Evolutionary conservation across 1,140 invertebrate species (phyloP), one percentile per base, ranked within the genome.

Genomic region (Drosophila sechellia): DNA sequence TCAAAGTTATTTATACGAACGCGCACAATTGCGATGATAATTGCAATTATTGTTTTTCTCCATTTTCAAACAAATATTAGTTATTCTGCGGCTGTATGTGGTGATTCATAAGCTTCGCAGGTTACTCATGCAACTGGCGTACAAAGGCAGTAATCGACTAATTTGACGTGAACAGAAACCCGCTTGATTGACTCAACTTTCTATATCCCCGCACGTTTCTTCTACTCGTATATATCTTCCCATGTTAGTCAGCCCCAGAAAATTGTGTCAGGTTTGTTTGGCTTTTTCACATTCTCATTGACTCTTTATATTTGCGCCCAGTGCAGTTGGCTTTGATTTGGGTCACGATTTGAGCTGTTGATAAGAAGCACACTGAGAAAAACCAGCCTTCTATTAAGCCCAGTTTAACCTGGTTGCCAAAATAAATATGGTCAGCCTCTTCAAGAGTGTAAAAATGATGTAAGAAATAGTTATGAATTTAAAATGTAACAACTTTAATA

Each of bases 271-370:
- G 68, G 43, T 71, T 59, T 63, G 58, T 68, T 68, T 50, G 63
- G 59, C 48, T 54, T 59, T 83, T 81, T 50, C 45, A 59, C 34
- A 31, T 46, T 71, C 48, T 43, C 54, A 49, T 37, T 79, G 49
- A 55, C 65, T 70, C 70, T 61, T 43, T 56, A 64, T 66, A 69
- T 84, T 69, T 76, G 59, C 54, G 52, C 57, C 63, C 57, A 74
- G 35, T 74, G 71, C 66, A 70, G 66, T 70, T 74, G 50, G 50
- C 66, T 80, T 73, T 73, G 81, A 84, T 84, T 84, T 86, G 59
- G 81, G 81, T 68, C 81, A 81, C 49, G 73, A 77, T 77, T 73
- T 34, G 50, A 37, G 50, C 25, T 43, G 31, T 64, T 73, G 79
- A 81, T 81, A 81, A 81, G 65, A 27, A 59, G 54, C 54, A 81